These are phyloP conservation scores for Dromiciops gliroides DNA, from an alignment of 2,113 vertebrate genomes.

Conservation along the genomic window DNA sequence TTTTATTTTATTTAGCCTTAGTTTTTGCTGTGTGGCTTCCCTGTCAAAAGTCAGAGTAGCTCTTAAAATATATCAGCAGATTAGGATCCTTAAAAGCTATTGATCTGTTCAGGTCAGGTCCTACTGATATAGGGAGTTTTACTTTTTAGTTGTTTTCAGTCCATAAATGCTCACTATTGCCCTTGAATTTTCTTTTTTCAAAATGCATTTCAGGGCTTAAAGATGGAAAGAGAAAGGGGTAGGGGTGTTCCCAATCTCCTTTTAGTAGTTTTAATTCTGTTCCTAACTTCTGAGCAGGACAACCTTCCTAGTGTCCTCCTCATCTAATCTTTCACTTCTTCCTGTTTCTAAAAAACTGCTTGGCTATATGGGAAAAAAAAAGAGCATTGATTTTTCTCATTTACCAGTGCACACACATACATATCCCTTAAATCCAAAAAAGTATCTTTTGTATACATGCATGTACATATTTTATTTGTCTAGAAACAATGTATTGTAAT, in stretches of 20 bases:
- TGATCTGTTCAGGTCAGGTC: conserved; percentile 73
- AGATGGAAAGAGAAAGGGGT: neutral
- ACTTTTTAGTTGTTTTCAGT: conserved; percentile 69
- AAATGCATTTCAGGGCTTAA: neutral
- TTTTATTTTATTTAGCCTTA: too few relatives aligned
- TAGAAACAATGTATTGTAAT: neutral
- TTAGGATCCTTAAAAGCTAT: conserved; percentile 78
- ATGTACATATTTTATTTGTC: neutral
- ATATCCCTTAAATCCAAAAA: neutral
- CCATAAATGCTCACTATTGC: conserved; percentile 63
- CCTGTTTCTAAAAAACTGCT: neutral
- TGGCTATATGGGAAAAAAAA: neutral
- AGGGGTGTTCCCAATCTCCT: neutral
- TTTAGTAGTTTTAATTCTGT: neutral
- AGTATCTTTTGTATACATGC: neutral
- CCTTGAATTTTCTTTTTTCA: conserved; percentile 33
- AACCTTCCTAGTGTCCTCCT: neutral
- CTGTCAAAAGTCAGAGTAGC: conserved; percentile 69
- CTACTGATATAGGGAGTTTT: conserved; percentile 75
- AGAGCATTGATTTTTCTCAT: conserved; percentile 14
- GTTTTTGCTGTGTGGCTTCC: conserved; percentile 75
- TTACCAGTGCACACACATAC: neutral
- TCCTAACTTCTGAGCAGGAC: conserved; percentile 16
- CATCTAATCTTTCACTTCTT: neutral
- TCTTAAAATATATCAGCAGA: conserved; percentile 72